Evolutionary conservation across 2,888 invertebrate genomes (phyloP), one percentile per base, ranked within the genome.

Genomic region (Drosophila putrida): DNA sequence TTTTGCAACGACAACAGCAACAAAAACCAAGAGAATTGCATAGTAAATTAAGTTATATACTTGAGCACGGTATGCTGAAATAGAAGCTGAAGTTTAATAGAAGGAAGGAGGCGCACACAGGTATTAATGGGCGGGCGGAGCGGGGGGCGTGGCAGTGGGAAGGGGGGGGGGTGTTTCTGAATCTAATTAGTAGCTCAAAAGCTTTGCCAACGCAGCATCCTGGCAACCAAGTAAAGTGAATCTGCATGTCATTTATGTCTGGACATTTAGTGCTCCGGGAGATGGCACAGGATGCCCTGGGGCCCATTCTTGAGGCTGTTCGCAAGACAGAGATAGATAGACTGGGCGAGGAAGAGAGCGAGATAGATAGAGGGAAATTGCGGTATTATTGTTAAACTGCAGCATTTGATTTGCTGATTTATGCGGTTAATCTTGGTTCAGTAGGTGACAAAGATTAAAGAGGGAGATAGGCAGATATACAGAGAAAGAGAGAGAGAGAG

Each of bases 171-270:
- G 6, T 13, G 44, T n/a, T 36, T 60, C 60, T 71, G 82, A 85
- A 83, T 83, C 86, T 83, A 83, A 83, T 83, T 83, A 83, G 86
- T 79, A 69, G 72, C 74, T 83, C 72, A 75, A 86, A 85, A 86
- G 86, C 83, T 65, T 76, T 68, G 71, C 73, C 62, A 72, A 53
- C 54, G 72, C 75, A 65, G 51, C 65, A 50, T 51, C 41, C 55
- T 31, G 44, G 58, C 69, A 68, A 70, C 68, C 72, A 65, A 71
- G 70, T 67, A 77, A 83, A 82, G 82, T 81, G 85, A 80, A 82
- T 71, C 82, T 80, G 82, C 80, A 80, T 82, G 69, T 85, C 85
- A 85, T 85, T 82, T 75, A 78, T 80, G 80, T 63, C 75, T 66
- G 82, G 83, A 80, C 82, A 80, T 78, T 80, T 75, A 67, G 59